Conservation (phyloP, 2,888 invertebrate species). For the Eudemis profundana region DNA sequence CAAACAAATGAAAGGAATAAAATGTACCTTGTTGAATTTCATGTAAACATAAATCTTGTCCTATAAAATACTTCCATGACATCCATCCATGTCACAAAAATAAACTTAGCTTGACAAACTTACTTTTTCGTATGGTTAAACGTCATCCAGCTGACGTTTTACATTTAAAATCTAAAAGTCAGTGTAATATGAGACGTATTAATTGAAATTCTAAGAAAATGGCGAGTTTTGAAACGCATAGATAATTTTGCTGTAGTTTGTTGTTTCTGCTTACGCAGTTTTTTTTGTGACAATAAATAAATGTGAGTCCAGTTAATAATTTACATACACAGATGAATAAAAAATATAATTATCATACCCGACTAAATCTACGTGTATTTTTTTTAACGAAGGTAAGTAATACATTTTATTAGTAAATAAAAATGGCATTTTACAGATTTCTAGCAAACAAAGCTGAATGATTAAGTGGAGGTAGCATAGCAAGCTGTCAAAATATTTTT, state of each 20-base stretch:
- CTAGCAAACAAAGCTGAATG: no score
- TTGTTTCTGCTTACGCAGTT: slow-evolving; percentile 31
- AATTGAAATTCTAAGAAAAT: slow-evolving; percentile 8
- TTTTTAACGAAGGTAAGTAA: no score
- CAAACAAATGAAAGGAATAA: no score
- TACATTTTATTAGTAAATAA: no score
- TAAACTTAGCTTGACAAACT: slow-evolving; percentile 32
- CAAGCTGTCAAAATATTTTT: no score
- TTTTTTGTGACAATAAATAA: not conserved
- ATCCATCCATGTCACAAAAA: slow-evolving; percentile 27
- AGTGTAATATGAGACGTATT: slow-evolving; percentile 6
- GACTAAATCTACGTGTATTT: no score
- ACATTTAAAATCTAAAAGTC: not conserved
- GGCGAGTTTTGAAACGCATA: not conserved
- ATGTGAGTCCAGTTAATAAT: no score
- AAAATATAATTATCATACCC: no score
- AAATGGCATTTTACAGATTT: no score
- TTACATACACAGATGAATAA: no score
- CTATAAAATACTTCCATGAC: slow-evolving; percentile 35
- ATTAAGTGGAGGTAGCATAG: no score
- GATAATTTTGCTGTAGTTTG: not conserved
- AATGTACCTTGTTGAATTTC: not conserved
- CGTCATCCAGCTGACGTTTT: slow-evolving; percentile 14
- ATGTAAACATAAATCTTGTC: not conserved
- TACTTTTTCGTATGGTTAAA: slow-evolving; percentile 11